These are phyloP conservation scores for Hydriomena furcata DNA, from an alignment of 2,888 invertebrate genomes.

Conservation along the genomic window DNA sequence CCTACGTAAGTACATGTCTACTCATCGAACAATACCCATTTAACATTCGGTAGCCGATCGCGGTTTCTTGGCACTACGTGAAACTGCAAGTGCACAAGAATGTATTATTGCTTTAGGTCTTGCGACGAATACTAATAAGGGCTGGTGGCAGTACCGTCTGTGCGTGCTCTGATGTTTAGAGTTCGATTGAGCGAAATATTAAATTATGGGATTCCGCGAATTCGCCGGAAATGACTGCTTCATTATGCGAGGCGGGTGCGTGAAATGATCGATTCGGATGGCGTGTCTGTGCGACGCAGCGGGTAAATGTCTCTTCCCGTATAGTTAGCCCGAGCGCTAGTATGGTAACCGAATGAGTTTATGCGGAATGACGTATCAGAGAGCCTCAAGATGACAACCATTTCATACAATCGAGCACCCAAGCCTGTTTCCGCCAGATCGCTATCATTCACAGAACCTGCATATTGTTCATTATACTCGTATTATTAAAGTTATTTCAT, in stretches of 20 bases:
- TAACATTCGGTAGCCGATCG: slow-evolving; percentile 73
- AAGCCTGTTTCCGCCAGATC: slow-evolving; percentile 46
- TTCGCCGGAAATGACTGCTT: slow-evolving; percentile 73
- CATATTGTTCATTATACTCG: slow-evolving; percentile 32
- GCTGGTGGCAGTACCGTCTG: slow-evolving; percentile 49
- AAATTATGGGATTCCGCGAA: slow-evolving; percentile 71
- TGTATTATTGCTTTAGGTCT: slow-evolving; percentile 70
- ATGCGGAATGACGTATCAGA: not conserved
- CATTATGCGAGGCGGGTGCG: slow-evolving; percentile 72
- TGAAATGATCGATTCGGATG: slow-evolving; percentile 72
- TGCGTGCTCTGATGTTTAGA: slow-evolving; percentile 57
- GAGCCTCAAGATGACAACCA: not conserved
- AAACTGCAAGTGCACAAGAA: slow-evolving; percentile 82
- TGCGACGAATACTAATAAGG: slow-evolving; percentile 73
- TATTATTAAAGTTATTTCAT: not conserved
- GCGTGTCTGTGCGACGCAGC: slow-evolving; percentile 42
- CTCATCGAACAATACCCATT: slow-evolving; percentile 62
- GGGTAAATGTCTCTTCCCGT: slow-evolving; percentile 45
- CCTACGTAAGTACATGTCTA: slow-evolving; percentile 16
- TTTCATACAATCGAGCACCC: not conserved
- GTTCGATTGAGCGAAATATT: slow-evolving; percentile 64
- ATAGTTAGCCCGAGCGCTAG: slow-evolving; percentile 39
- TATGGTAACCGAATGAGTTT: not conserved
- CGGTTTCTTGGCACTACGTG: slow-evolving; percentile 75
- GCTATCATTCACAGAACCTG: slow-evolving; percentile 54